Percentiles rank a stretch among this genome's conserved stretches.
Conservation (phyloP, 2,888 invertebrate genomes). For the Parelbella ahira region DNA sequence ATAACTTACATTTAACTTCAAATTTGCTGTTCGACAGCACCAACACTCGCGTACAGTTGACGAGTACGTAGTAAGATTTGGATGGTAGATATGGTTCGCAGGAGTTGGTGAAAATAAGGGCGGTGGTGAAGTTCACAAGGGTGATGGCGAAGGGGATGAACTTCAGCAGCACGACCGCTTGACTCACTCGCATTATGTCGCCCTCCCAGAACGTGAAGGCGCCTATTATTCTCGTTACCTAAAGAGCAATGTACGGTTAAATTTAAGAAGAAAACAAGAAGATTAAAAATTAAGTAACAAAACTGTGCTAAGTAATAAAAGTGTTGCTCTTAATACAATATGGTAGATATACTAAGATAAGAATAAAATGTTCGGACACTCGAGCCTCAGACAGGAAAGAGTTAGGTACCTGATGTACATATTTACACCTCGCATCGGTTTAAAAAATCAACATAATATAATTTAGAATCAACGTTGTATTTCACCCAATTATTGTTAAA, state of each 20-base stretch:
- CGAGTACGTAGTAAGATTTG: constrained; percentile 38
- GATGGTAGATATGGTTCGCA: constrained; percentile 42
- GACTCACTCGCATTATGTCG: constrained; percentile 62
- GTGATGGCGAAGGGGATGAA: constrained; percentile 61
- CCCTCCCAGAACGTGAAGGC: constrained; percentile 64
- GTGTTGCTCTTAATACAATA: too few species aligned
- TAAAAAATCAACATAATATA: too few species aligned
- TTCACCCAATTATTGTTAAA: too few species aligned
- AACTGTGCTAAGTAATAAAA: too few species aligned
- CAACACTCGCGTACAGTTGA: constrained; percentile 51
- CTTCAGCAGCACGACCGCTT: constrained; percentile 57
- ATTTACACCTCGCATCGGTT: too few species aligned
- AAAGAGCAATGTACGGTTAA: constrained; percentile 1
- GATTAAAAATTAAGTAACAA: too few species aligned
- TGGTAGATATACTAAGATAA: too few species aligned
- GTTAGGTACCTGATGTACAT: too few species aligned
- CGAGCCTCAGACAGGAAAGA: too few species aligned
- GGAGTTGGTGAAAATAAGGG: constrained; percentile 53
- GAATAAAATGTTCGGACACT: too few species aligned
- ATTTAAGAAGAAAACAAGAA: background rate
- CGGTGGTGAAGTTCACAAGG: constrained; percentile 58
- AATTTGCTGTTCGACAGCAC: constrained; percentile 35
- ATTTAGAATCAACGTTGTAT: too few species aligned
- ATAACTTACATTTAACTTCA: constrained; percentile 45
- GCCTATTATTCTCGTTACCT: constrained; percentile 63